Evolutionary conservation across 2,113 vertebrate species (phyloP).

Genomic region (Felis catus): DNA sequence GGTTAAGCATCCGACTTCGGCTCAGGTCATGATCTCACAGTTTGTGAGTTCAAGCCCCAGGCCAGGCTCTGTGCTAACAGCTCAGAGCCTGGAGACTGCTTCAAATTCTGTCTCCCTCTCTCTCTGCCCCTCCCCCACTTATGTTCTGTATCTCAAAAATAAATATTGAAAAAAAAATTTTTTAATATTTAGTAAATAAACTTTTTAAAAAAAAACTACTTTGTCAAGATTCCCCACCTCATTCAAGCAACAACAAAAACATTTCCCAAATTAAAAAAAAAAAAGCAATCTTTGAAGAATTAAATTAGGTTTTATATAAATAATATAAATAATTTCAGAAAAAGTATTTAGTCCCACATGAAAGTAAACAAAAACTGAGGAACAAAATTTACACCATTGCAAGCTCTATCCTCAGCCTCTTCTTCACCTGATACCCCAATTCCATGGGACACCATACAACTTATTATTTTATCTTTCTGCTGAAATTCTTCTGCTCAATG

Average conservation of each 20-base stretch:
- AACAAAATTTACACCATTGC: not conserved
- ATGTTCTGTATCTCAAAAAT: too few species aligned
- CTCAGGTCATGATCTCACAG: too few species aligned
- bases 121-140: too few species aligned
- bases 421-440: not conserved
- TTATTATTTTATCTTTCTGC: not conserved
- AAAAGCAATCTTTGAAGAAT: not conserved
- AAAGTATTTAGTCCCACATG: not conserved
- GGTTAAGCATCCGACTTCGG: too few species aligned
- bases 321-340: not conserved
- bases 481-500: not conserved
- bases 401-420: not conserved
- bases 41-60: too few species aligned
- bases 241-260: not conserved
- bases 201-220: too few species aligned
- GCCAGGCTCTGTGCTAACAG: too few species aligned
- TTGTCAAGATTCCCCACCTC: not conserved
- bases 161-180: too few species aligned
- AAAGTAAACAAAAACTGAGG: not conserved
- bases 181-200: too few species aligned
- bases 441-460: not conserved
- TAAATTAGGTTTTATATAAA: not conserved
- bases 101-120: too few species aligned
- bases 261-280: not conserved
- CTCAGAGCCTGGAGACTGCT: too few species aligned